phyloP scores from a whole-genome alignment of 2,888 invertebrate genomes.

The Molorchus minor region DNA sequence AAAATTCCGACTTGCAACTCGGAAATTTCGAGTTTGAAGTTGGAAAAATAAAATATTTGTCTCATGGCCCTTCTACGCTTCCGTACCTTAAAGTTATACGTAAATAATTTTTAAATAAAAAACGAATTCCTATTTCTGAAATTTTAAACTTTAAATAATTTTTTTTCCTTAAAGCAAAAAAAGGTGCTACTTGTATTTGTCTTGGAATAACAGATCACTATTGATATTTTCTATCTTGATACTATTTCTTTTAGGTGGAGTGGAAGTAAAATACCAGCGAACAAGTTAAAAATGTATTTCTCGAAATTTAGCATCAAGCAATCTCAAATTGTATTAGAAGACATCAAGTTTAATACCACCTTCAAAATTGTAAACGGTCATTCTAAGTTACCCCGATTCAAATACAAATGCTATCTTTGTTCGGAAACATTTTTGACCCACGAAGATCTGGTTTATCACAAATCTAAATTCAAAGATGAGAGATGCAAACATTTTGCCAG shows the following conservation, averaged over 20 bases:
- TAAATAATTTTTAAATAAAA: too few species aligned
- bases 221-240: too few species aligned
- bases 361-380: constrained; percentile 29
- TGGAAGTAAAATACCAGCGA: neutral
- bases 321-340: constrained; percentile 29
- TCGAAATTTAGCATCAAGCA: constrained; percentile 28
- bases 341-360: constrained; percentile 23
- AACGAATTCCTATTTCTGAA: too few species aligned
- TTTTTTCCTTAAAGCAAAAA: too few species aligned
- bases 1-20: too few species aligned
- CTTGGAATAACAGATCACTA: too few species aligned
- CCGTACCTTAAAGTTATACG: too few species aligned
- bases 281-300: neutral
- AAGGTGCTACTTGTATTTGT: too few species aligned
- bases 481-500: constrained; percentile 28
- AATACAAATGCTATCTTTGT: constrained; percentile 40
- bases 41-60: too few species aligned
- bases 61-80: too few species aligned
- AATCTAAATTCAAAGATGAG: constrained; percentile 27
- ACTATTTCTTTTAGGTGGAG: constrained; percentile 29
- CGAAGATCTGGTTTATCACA: constrained; percentile 27
- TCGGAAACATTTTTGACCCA: constrained; percentile 27
- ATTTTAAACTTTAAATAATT: too few species aligned
- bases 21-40: too few species aligned
- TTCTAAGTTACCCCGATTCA: constrained; percentile 35